Percentiles rank a stretch among this genome's conserved stretches.
phyloP scores from a whole-genome alignment of 2,113 vertebrate genomes.

The Alligator mississippiensis region DNA sequence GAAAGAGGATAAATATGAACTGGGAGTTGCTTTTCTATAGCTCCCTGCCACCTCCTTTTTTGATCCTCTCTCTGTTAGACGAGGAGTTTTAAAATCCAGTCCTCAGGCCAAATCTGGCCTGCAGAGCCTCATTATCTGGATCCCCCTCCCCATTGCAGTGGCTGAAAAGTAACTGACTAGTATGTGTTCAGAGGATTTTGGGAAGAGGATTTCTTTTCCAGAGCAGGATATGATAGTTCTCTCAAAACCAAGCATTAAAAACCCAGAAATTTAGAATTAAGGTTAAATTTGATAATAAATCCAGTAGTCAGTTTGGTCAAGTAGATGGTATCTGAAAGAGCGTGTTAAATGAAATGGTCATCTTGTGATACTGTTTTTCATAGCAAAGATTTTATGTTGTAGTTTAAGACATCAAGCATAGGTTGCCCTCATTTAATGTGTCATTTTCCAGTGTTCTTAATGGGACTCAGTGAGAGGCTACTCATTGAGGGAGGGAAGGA shows the following conservation, averaged over 20 bases:
- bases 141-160: not conserved
- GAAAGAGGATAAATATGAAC: not conserved
- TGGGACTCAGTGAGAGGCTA: not conserved
- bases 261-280: not conserved
- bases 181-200: too few relatives aligned
- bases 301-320: not conserved
- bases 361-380: not conserved
- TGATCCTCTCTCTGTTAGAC: not conserved
- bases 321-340: not conserved
- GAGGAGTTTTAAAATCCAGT: too few relatives aligned
- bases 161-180: too few relatives aligned
- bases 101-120: too few relatives aligned
- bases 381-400: not conserved
- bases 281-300: not conserved
- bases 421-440: not conserved
- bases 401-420: accelerated
- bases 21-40: not conserved
- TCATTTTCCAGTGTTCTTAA: not conserved
- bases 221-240: not conserved
- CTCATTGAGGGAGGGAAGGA: too few relatives aligned
- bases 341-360: not conserved
- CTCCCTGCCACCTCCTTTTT: not conserved
- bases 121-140: too few relatives aligned
- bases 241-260: not conserved
- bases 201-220: too few relatives aligned